phyloP scores from a whole-genome alignment of 1,140 invertebrate genomes.

The Propsilocerus akamusi region DNA sequence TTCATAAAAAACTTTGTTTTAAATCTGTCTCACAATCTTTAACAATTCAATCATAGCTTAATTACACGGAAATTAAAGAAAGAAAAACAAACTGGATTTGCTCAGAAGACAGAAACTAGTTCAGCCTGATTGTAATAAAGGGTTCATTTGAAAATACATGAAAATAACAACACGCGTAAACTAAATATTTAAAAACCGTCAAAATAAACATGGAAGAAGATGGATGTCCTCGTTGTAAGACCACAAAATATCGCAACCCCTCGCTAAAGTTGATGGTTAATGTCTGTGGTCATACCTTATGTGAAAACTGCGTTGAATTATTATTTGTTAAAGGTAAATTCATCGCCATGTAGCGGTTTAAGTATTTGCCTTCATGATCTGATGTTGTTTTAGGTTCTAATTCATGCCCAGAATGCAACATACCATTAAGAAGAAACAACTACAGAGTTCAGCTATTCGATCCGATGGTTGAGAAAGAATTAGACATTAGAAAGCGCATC shows the following conservation, averaged over 20 bases:
- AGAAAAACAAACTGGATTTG: too few relatives aligned
- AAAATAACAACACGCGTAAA: too few relatives aligned
- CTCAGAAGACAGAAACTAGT: too few relatives aligned
- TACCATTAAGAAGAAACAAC: conserved; percentile 68
- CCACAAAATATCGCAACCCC: conserved; percentile 95
- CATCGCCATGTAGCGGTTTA: not conserved
- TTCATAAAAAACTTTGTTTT: too few relatives aligned
- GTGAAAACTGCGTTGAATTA: conserved; percentile 91
- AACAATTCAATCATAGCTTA: too few relatives aligned
- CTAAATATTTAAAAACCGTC: too few relatives aligned
- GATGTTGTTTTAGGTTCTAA: conserved; percentile 53
- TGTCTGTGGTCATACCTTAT: conserved; percentile 91
- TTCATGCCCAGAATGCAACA: conserved; percentile 78
- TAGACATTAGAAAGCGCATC: conserved; percentile 82
- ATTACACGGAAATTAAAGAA: too few relatives aligned
- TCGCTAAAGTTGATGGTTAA: conserved; percentile 95
- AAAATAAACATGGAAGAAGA: conserved; percentile 56
- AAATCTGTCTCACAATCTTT: too few relatives aligned
- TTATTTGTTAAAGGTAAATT: conserved; percentile 76
- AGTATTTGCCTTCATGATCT: not conserved
- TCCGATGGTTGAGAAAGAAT: conserved; percentile 88
- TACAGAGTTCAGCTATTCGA: conserved; percentile 93
- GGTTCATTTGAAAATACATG: too few relatives aligned
- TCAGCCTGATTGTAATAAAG: too few relatives aligned
- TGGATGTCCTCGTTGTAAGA: conserved; percentile 93